A percentile compares a stretch with the other conserved stretches of the same genome.
phyloP scores from a whole-genome alignment of 2,797 vertebrate genomes.

The Mycteria americana region DNA sequence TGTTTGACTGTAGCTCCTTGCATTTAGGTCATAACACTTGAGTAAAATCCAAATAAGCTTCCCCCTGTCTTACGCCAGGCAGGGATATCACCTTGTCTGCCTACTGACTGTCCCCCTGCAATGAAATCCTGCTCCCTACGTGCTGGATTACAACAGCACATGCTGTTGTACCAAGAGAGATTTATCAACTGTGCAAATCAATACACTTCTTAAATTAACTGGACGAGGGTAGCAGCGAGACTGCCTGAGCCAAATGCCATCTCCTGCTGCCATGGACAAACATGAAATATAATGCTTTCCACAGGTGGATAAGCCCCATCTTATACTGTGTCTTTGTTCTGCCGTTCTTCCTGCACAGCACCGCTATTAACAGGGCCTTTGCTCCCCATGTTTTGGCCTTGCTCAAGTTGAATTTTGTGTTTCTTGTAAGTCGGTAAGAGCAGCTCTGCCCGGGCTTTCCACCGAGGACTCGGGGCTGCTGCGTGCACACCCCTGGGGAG shows the following conservation, averaged over 20 bases:
- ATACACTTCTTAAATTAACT: background rate
- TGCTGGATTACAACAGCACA: background rate
- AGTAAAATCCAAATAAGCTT: background rate
- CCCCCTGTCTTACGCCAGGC: accelerated
- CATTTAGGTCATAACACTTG: background rate
- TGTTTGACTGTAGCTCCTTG: background rate
- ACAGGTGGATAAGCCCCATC: background rate
- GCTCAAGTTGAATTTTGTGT: background rate
- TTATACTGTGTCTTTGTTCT: background rate
- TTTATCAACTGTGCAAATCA: background rate
- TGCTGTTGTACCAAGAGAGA: background rate
- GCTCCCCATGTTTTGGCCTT: accelerated
- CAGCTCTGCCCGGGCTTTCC: background rate
- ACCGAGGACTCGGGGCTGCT: background rate
- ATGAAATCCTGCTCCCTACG: background rate
- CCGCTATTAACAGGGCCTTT: background rate
- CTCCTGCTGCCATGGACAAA: accelerated
- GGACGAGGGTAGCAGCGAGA: background rate
- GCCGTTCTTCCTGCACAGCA: accelerated
- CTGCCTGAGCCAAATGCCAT: background rate
- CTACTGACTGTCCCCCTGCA: background rate
- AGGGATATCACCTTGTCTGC: accelerated
- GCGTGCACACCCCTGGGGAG: accelerated
- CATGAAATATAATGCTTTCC: background rate
- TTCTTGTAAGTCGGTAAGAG: too few species aligned